These are phyloP conservation scores for Drosophila algonquin DNA, from an alignment of 2,888 invertebrate genomes.

Conservation along the genomic window DNA sequence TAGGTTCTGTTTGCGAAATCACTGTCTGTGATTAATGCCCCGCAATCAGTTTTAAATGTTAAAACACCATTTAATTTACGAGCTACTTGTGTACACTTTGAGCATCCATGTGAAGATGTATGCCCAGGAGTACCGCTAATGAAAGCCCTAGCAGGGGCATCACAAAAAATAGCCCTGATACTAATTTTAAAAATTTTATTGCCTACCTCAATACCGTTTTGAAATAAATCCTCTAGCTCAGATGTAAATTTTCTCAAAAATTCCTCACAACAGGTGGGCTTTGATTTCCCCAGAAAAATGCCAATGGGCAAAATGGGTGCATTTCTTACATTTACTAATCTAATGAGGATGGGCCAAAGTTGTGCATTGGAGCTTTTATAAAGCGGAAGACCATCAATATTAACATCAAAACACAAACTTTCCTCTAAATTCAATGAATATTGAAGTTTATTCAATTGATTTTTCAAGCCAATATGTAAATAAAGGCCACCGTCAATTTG, in stretches of 20 bases:
- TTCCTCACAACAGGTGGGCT: background rate
- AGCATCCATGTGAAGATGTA: too few relatives aligned
- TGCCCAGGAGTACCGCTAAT: background rate
- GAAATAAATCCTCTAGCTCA: background rate
- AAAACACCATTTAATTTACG: too few relatives aligned
- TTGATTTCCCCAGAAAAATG: background rate
- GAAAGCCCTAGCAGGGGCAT: conserved; percentile 5
- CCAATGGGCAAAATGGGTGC: background rate
- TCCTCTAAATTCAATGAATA: too few relatives aligned
- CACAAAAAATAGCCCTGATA: conserved; percentile 2
- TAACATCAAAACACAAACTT: background rate
- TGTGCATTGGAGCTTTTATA: conserved; percentile 7
- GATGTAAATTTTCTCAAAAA: background rate
- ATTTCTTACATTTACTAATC: conserved; percentile 1
- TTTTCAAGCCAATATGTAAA: conserved; percentile 3
- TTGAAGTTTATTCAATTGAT: background rate
- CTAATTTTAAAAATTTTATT: background rate
- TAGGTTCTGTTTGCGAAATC: too few relatives aligned
- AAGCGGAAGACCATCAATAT: conserved; percentile 14
- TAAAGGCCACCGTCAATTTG: conserved; percentile 2
- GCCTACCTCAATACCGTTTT: background rate
- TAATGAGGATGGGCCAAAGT: conserved; percentile 6
- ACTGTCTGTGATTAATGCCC: too few relatives aligned
- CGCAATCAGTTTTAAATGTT: too few relatives aligned
- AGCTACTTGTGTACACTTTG: too few relatives aligned